A percentile compares a stretch with the other conserved stretches of the same genome.
Conservation (phyloP, 2,888 invertebrate species). For the Tetanocera ferruginea region DNA sequence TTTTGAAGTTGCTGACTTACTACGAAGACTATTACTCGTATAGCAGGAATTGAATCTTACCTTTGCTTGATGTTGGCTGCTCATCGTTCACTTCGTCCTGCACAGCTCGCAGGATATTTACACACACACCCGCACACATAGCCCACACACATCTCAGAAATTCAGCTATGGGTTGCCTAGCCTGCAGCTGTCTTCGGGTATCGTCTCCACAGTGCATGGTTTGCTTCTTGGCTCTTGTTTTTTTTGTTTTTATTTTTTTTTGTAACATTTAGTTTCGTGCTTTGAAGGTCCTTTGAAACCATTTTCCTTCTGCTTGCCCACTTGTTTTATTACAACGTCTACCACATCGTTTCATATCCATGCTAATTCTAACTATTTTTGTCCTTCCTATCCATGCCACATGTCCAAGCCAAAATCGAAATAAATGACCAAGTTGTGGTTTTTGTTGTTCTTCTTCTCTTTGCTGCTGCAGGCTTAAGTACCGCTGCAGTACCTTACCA, state of each 20-base stretch:
- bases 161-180: conserved; percentile 16
- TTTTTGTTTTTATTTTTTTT: conserved; percentile 20
- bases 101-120: conserved; percentile 46
- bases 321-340: not conserved
- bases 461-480: not conserved
- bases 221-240: conserved; percentile 34
- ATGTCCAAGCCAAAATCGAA: not conserved
- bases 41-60: conserved; percentile 7
- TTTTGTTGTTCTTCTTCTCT: conserved; percentile 15
- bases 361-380: not conserved
- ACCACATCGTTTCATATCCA: not conserved
- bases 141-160: not conserved
- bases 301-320: not conserved
- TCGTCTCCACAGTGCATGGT: conserved; percentile 46
- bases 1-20: not conserved
- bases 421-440: not conserved
- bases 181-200: conserved; percentile 39
- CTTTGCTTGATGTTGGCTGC: conserved; percentile 8
- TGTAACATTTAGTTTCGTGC: conserved; percentile 15
- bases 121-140: conserved; percentile 11
- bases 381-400: not conserved
- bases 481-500: not conserved
- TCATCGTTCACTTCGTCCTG: conserved; percentile 43
- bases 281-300: not conserved
- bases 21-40: not conserved